Evolutionary conservation across 2,888 invertebrate genomes (phyloP).

Genomic region (Tachystola acroxantha): DNA sequence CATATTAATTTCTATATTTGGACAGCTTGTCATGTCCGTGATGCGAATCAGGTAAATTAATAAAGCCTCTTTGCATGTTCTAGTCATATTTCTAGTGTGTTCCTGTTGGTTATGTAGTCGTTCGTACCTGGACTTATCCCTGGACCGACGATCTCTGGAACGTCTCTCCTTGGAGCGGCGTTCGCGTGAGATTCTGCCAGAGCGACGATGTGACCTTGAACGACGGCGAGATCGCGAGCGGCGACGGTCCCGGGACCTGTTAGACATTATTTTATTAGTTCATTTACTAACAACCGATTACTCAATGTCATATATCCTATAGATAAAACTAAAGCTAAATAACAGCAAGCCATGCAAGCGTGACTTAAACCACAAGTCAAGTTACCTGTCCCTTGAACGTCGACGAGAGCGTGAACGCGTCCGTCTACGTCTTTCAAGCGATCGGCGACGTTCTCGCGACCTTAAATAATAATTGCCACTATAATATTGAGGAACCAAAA

Average conservation of each 20-base stretch:
- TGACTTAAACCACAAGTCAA: slow-evolving; percentile 19
- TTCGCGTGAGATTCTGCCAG: slow-evolving; percentile 54
- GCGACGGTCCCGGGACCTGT: slow-evolving; percentile 59
- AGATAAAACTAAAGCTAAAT: not conserved
- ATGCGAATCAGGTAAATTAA: too few species aligned
- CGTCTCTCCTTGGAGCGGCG: slow-evolving; percentile 52
- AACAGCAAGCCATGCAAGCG: slow-evolving; percentile 21
- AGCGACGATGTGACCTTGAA: slow-evolving; percentile 58
- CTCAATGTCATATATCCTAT: too few species aligned
- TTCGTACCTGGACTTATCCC: slow-evolving; percentile 58
- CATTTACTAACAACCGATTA: too few species aligned
- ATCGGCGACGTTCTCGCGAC: slow-evolving; percentile 73
- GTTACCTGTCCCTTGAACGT: slow-evolving; percentile 70
- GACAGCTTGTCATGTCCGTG: too few species aligned
- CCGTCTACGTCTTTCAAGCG: slow-evolving; percentile 67
- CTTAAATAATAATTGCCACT: slow-evolving; percentile 26
- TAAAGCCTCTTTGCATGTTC: too few species aligned
- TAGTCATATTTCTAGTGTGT: too few species aligned
- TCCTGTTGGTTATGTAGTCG: too few species aligned
- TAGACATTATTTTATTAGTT: too few species aligned
- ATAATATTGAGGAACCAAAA: not conserved
- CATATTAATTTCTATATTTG: too few species aligned
- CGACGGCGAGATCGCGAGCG: slow-evolving; percentile 61
- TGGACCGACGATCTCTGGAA: slow-evolving; percentile 47
- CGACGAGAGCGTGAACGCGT: slow-evolving; percentile 68